Conservation (phyloP, 2,888 invertebrate genomes). For the Apeira syringaria region DNA sequence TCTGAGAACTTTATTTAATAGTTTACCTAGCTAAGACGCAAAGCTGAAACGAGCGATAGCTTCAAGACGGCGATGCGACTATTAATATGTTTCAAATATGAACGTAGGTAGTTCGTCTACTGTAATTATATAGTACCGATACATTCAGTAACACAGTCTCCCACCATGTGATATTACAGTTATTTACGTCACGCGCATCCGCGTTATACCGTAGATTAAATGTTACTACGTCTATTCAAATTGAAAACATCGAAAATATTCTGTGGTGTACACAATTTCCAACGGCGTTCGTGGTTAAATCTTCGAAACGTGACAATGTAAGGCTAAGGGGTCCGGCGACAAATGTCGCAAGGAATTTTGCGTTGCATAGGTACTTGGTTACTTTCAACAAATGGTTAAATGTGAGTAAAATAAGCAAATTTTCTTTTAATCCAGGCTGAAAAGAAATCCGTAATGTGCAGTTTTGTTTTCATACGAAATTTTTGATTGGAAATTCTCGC, state of each 20-base stretch:
- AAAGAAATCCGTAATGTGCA: too few species aligned
- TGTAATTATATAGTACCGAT: slow-evolving; percentile 39
- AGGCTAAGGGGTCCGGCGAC: background rate
- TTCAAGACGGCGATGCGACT: too few species aligned
- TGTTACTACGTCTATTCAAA: background rate
- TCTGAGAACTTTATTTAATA: too few species aligned
- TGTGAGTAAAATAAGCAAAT: too few species aligned
- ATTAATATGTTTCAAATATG: background rate
- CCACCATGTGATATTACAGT: slow-evolving; percentile 54
- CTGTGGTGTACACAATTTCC: background rate
- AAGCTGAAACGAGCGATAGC: too few species aligned
- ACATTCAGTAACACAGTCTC: slow-evolving; percentile 52
- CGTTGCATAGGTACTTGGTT: slow-evolving; percentile 2
- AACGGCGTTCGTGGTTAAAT: background rate
- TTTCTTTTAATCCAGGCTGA: too few species aligned
- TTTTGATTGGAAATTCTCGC: too few species aligned
- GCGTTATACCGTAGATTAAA: slow-evolving; percentile 17
- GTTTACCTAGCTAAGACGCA: too few species aligned
- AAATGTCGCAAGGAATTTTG: slow-evolving; percentile 1
- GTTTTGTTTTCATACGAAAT: too few species aligned
- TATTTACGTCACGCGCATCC: slow-evolving; percentile 62
- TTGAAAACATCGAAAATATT: slow-evolving; percentile 20
- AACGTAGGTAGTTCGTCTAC: slow-evolving; percentile 2
- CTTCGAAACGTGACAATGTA: background rate
- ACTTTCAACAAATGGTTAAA: too few species aligned